These are phyloP conservation scores for Hydrolagus colliei DNA, from an alignment of 2,797 vertebrate species.

Conservation along the genomic window DNA sequence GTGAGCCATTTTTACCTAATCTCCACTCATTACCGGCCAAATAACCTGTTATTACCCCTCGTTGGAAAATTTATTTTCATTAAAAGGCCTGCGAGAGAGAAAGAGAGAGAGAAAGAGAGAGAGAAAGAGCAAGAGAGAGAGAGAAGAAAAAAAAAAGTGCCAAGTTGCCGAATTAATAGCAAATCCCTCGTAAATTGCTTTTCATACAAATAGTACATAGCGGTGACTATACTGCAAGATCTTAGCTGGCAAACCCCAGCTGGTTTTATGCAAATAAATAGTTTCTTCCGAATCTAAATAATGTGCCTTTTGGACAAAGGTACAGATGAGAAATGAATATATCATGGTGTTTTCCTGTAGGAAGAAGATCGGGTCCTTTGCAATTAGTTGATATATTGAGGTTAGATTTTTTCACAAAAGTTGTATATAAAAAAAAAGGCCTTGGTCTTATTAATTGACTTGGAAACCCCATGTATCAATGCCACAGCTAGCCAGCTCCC, in stretches of 20 bases:
- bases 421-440: constrained; percentile 88
- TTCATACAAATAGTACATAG: constrained; percentile 15
- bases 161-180: constrained; percentile 11
- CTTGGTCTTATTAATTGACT: constrained; percentile 96
- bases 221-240: background rate
- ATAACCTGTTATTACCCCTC: background rate
- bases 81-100: background rate
- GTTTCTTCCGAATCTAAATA: constrained; percentile 22
- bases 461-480: constrained; percentile 93
- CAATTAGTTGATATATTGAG: constrained; percentile 87
- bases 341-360: constrained; percentile 43
- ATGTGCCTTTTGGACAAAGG: constrained; percentile 22
- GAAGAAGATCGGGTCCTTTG: constrained; percentile 78
- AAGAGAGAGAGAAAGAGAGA: background rate
- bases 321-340: constrained; percentile 29
- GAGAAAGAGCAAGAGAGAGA: background rate
- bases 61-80: constrained; percentile 21
- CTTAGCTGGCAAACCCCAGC: constrained; percentile 4
- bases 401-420: constrained; percentile 83
- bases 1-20: constrained; percentile 10
- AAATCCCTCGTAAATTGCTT: constrained; percentile 23
- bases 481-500: constrained; percentile 77
- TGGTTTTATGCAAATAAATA: constrained; percentile 21
- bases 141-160: constrained; percentile 15
- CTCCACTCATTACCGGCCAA: constrained; percentile 15